phyloP scores from a whole-genome alignment of 2,888 invertebrate species.

The Adelognathus sp. region DNA sequence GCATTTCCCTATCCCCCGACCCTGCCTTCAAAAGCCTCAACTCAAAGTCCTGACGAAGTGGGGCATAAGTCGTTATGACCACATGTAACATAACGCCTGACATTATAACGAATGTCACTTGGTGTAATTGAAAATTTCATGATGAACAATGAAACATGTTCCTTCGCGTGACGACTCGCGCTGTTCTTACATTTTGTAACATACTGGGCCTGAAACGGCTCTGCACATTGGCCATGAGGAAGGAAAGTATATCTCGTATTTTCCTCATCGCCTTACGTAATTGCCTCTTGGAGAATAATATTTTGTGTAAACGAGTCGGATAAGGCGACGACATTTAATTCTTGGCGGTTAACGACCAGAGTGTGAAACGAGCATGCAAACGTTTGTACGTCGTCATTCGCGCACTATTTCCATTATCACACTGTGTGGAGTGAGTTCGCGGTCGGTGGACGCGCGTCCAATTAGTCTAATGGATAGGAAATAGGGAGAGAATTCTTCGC shows the following conservation, averaged over 20 bases:
- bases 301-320: not conserved
- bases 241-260: not conserved
- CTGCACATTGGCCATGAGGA: not conserved
- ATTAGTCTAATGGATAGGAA: constrained; percentile 37
- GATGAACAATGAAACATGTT: constrained; percentile 38
- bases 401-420: not conserved
- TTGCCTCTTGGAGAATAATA: not conserved
- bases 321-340: not conserved
- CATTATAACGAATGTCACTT: constrained; percentile 21
- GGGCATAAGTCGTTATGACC: constrained; percentile 35
- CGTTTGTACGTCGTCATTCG: not conserved
- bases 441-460: not conserved
- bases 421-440: not conserved
- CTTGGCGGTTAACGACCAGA: not conserved
- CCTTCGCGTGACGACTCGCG: constrained; percentile 26
- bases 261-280: not conserved
- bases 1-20: constrained; percentile 4
- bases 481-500: constrained; percentile 1
- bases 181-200: not conserved
- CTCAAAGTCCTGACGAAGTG: not conserved
- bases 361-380: not conserved
- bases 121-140: constrained; percentile 49
- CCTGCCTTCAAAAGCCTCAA: not conserved
- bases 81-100: constrained; percentile 7
- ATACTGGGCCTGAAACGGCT: not conserved